Base-by-base conservation (phyloP, 2,797 vertebrate species). In the Sphenodon punctatus region DNA sequence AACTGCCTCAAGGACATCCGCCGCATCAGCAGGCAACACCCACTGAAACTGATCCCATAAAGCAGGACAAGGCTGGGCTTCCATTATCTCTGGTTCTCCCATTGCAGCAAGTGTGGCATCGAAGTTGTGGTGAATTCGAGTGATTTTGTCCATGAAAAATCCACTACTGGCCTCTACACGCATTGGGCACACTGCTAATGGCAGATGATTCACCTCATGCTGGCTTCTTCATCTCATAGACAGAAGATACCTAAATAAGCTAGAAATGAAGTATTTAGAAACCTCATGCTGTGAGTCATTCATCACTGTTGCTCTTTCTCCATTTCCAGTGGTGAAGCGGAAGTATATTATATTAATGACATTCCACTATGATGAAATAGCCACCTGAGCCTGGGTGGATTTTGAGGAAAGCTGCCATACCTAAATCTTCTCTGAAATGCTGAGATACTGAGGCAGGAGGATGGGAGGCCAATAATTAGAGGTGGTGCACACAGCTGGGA, bases 281-380 rank as follows among this genome's bases (percentile, higher is more conserved):
- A 80, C 87, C 82, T 71, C 78, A 87, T 68, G 59, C 7, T 63
- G 75, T 80, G 85, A 86, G 84, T 78, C 78, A 66, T 66, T 70
- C 82, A 75, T 88, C 63, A 60, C 88, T 90, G 68, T 67, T 81
- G 34, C 88, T 67, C 39, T 87, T 89, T 75, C 56, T 89, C 59
- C 23, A 41, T 88, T 93, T 92, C 69, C 53, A 85, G 67, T 34
- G 34, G 60, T 51, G 77, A 91, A 82, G 58, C n/a, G 55, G 67
- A 84, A 83, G 89, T 90, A 91, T 91, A 88, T 88, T 67, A 55
- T 86, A 86, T 83, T 82, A 89, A 91, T 75, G 88, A 74, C 36
- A 39, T 75, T 88, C 30, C 79, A 10, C 74, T 88, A 41, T 67
- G 88, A 88, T 90, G 67, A 90, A 91, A 88, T 83, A 78, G 27